These are phyloP conservation scores for Pheosia tremula DNA, from an alignment of 2,888 invertebrate genomes.

Conservation along the genomic window DNA sequence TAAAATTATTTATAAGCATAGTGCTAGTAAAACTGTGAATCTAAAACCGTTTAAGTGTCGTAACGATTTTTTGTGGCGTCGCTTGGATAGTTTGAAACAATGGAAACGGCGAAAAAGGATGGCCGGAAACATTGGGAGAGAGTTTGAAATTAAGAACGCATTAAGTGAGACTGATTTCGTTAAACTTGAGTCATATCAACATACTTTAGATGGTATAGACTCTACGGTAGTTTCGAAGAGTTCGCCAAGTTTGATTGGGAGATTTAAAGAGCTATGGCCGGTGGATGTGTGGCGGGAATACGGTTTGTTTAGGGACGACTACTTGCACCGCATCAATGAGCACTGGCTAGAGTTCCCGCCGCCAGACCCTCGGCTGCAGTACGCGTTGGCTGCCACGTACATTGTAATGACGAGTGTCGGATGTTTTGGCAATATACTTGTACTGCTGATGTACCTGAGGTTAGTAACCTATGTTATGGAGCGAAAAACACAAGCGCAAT, in stretches of 20 bases:
- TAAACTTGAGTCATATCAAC: conserved; percentile 22
- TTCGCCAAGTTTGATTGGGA: conserved; percentile 44
- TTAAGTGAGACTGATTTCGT: conserved; percentile 23
- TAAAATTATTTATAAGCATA: conserved; percentile 39
- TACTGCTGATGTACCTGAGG: conserved; percentile 89
- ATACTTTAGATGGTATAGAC: conserved; percentile 18
- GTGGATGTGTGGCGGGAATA: conserved; percentile 77
- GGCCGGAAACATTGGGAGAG: conserved; percentile 25
- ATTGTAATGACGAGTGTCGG: conserved; percentile 86
- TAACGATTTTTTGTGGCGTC: conserved; percentile 58
- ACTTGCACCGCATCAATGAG: conserved; percentile 84
- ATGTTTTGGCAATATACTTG: conserved; percentile 87
- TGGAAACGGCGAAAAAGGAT: conserved; percentile 73
- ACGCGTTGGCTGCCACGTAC: conserved; percentile 86
- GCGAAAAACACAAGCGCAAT: not conserved
- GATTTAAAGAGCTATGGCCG: conserved; percentile 71
- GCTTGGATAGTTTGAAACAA: conserved; percentile 61
- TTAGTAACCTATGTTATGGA: conserved; percentile 63
- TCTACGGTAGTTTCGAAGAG: conserved; percentile 19
- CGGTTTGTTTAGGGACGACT: conserved; percentile 84
- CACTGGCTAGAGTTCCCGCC: conserved; percentile 90
- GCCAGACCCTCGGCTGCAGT: conserved; percentile 82
- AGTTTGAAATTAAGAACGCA: conserved; percentile 19
- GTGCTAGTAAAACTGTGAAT: conserved; percentile 22
- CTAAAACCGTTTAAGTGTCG: conserved; percentile 55